Evolutionary conservation across 2,888 invertebrate genomes (phyloP).

Genomic region (Eilema sororculum): DNA sequence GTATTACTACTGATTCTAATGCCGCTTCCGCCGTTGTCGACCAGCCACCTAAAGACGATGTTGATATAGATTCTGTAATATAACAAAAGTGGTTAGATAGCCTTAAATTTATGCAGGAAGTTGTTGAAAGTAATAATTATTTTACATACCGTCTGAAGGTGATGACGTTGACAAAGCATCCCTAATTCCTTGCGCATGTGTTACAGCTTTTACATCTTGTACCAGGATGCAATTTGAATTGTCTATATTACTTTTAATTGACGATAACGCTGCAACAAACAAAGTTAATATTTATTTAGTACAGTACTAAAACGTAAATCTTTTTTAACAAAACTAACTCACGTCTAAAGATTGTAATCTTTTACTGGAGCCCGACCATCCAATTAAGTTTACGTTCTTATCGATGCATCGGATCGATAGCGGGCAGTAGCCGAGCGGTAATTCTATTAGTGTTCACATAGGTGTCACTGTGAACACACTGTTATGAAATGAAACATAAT

Average conservation of each 20-base stretch:
- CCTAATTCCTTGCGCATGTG: constrained; percentile 94
- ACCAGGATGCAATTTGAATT: constrained; percentile 96
- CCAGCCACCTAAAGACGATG: constrained; percentile 81
- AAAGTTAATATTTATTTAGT: constrained; percentile 35
- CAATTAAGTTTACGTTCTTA: constrained; percentile 77
- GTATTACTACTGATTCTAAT: constrained; percentile 86
- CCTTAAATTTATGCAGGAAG: background rate
- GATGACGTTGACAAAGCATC: constrained; percentile 88
- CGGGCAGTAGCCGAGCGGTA: constrained; percentile 73
- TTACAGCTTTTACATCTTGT: constrained; percentile 95
- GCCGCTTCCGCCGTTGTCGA: constrained; percentile 85
- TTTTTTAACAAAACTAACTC: constrained; percentile 49
- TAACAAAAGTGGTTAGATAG: constrained; percentile 2
- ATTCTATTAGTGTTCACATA: constrained; percentile 74
- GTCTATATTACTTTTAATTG: constrained; percentile 96
- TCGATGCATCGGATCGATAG: constrained; percentile 70
- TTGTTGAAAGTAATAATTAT: background rate
- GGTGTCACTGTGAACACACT: constrained; percentile 59
- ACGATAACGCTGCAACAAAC: constrained; percentile 93
- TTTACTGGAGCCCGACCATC: constrained; percentile 65
- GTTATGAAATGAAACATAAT: constrained; percentile 73
- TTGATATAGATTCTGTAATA: constrained; percentile 89
- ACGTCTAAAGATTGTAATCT: constrained; percentile 63
- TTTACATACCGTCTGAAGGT: constrained; percentile 78
- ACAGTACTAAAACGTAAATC: constrained; percentile 12